Evolutionary conservation across 1,140 invertebrate genomes (phyloP), one percentile per base, ranked within the genome.

Genomic region (Caligus rogercresseyi): DNA sequence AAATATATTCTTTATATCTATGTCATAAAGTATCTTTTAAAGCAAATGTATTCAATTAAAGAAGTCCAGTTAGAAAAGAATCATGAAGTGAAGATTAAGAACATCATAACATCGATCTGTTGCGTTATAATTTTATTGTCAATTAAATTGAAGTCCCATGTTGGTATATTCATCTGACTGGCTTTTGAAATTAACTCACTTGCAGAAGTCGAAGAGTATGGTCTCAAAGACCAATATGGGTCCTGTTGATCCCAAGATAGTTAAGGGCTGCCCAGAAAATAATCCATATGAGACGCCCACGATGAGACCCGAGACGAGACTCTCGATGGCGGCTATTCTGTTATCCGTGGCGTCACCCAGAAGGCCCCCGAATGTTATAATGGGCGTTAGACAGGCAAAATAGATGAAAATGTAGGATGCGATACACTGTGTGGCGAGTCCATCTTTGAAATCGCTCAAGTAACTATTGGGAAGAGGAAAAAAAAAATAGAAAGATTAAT

Each of bases 381-480:
- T 98, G 0, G 95, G 95, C 0, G 95, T 95, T 15, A 98, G 78
- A 73, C 93, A 94, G 51, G 94, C 95, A 72, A 98, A 97, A 72
- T 98, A 98, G n/a, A 98, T 78, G 76, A 98, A 98, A 68, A 95
- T 88, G 79, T 94, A 93, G 0, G 94, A 91, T 7, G 95, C 94
- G 1, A 98, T 75, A 70, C 89, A 95, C 71, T 98, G 95, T 56
- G 93, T 74, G 13, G 91, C 84, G 1, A 96, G 71, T 0, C 89
- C 91, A 71, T 99, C 95, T 61, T 71, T 79, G 69, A 80, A 80
- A 70, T 84, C 82, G 63, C 64, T 66, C 3, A 64, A 13, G 24
- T 64, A 64, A 71, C 73, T 60, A 19, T 31, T 16, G 26, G 14
- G 3, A 21, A 24, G 24, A 14, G 7, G 21, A 60, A 1, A 25